Percentiles rank a stretch among this genome's conserved stretches.
These are phyloP conservation scores for Tanaodytes sp. DNA, from an alignment of 2,888 invertebrate genomes.

Conservation along the genomic window DNA sequence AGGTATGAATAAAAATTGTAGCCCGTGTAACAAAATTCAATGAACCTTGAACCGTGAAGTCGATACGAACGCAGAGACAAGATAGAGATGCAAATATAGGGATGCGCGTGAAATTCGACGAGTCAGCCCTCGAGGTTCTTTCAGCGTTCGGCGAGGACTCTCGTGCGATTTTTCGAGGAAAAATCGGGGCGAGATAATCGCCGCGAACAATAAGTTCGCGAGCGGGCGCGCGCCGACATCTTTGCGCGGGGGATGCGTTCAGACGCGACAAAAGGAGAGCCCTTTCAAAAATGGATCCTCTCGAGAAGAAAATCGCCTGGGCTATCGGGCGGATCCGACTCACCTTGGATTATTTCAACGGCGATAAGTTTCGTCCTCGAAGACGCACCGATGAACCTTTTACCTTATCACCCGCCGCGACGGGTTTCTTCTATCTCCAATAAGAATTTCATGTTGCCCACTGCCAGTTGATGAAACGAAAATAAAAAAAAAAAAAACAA, in stretches of 20 bases:
- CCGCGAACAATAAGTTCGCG: slow-evolving; percentile 60
- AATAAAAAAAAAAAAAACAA: no score
- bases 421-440: no score
- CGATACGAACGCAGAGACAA: background rate
- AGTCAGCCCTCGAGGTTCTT: slow-evolving; percentile 43
- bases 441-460: no score
- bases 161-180: slow-evolving; percentile 48
- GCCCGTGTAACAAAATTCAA: background rate
- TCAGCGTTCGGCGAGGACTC: slow-evolving; percentile 25
- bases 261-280: slow-evolving; percentile 42
- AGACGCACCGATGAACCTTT: slow-evolving; percentile 27
- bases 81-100: slow-evolving; percentile 27
- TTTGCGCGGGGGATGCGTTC: slow-evolving; percentile 34
- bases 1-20: slow-evolving; percentile 24
- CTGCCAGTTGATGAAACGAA: no score
- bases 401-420: slow-evolving; percentile 22
- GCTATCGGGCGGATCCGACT: slow-evolving; percentile 26
- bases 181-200: slow-evolving; percentile 60
- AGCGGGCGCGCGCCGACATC: slow-evolving; percentile 46
- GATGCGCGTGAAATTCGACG: slow-evolving; percentile 34
- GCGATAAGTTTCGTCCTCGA: slow-evolving; percentile 38
- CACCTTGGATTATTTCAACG: slow-evolving; percentile 36
- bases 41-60: background rate
- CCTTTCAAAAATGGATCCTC: slow-evolving; percentile 54
- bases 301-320: slow-evolving; percentile 60